Conservation (phyloP, 1,140 invertebrate genomes). For the Drosophila arawakana region DNA sequence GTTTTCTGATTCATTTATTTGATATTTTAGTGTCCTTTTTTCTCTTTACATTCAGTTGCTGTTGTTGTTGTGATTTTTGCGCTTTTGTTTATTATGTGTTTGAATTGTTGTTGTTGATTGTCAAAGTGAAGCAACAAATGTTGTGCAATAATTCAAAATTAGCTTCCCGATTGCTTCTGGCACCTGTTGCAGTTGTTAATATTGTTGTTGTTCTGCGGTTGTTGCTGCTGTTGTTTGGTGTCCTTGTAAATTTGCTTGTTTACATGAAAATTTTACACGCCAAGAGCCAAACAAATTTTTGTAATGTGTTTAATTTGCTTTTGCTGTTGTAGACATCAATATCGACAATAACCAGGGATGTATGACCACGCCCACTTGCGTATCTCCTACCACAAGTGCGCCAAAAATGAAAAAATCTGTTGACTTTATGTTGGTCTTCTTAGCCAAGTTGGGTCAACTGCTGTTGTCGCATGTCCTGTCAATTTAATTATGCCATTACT, state of each 20-base stretch:
- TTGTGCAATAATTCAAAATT: conserved; percentile 51
- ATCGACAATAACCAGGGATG: conserved; percentile 7
- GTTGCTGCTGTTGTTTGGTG: conserved; percentile 22
- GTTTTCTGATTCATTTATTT: conserved; percentile 8
- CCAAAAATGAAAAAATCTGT: not conserved
- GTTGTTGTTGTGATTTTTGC: not conserved
- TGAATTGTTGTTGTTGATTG: conserved; percentile 4
- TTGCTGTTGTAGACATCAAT: conserved; percentile 38
- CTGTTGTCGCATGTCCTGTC: conserved; percentile 41
- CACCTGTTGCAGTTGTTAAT: conserved; percentile 52
- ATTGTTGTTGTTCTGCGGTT: conserved; percentile 7
- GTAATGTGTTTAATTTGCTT: conserved; percentile 41
- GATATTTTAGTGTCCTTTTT: not conserved
- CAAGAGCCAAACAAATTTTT: conserved; percentile 46
- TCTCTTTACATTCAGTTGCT: not conserved
- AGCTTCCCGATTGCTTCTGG: conserved; percentile 22
- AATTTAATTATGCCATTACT: conserved; percentile 79
- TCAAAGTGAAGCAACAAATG: conserved; percentile 16
- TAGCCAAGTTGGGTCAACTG: not conserved
- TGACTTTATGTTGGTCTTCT: conserved; percentile 20
- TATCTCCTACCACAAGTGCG: no score
- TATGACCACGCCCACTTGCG: conserved; percentile 20
- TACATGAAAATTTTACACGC: conserved; percentile 68
- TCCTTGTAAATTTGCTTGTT: conserved; percentile 69
- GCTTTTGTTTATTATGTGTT: conserved; percentile 5